A percentile compares a stretch with the other conserved stretches of the same genome.
Conservation (phyloP, 2,797 vertebrate species). For the Muraenolepis orangiensis region DNA sequence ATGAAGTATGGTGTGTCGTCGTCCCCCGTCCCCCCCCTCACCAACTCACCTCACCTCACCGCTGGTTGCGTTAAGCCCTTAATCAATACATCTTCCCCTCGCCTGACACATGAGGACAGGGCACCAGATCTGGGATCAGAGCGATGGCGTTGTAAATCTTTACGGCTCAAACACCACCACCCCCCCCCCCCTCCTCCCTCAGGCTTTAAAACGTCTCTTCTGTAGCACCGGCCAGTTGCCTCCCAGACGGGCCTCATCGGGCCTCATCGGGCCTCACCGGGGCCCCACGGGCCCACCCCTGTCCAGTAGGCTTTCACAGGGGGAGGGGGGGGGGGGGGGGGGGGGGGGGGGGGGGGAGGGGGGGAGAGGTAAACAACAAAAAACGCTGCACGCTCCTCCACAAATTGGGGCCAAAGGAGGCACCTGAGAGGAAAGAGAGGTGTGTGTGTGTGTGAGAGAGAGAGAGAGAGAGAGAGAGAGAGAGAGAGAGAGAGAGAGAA, state of each 20-base stretch:
- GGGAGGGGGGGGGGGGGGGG: not conserved
- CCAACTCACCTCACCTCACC: conserved; percentile 1
- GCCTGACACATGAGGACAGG: conserved; percentile 75
- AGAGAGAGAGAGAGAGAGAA: not conserved
- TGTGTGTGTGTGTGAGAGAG: too few relatives aligned
- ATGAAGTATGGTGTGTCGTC: too few relatives aligned
- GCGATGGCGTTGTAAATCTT: conserved; percentile 76
- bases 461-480: too few relatives aligned
- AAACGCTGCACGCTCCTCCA: not conserved
- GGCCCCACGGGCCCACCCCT: not conserved
- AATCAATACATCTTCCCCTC: conserved; percentile 79
- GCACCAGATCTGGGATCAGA: conserved; percentile 78
- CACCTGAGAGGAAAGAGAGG: not conserved
- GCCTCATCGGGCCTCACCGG: not conserved
- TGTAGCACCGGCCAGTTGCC: conserved; percentile 67
- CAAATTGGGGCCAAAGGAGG: not conserved
- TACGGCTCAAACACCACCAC: conserved; percentile 67
- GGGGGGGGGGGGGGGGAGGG: too few relatives aligned
- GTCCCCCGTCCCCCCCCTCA: conserved; percentile 49
- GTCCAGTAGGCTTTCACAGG: not conserved
- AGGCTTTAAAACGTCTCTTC: conserved; percentile 74
- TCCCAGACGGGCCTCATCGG: not conserved
- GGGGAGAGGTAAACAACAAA: not conserved
- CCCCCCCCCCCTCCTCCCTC: too few relatives aligned
- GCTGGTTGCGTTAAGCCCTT: conserved; percentile 73